A percentile compares a stretch with the other conserved stretches of the same genome.
Conservation (phyloP, 2,888 invertebrate genomes). For the Metellina segmentata region DNA sequence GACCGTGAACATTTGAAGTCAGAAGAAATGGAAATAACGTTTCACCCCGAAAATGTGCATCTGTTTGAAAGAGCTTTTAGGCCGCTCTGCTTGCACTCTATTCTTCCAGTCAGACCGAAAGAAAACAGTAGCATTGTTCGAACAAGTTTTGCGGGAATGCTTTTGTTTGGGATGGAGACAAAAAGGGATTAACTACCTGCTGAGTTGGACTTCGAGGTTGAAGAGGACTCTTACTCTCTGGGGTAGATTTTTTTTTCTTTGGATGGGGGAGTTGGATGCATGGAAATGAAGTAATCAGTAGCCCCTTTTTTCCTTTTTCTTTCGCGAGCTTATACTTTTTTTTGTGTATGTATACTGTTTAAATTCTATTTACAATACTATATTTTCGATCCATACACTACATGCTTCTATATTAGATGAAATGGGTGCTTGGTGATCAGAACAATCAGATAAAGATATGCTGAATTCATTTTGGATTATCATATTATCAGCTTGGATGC, state of each 20-base stretch:
- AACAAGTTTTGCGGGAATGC: conserved; percentile 1
- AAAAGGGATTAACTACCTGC: conserved; percentile 30
- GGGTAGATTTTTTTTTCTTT: conserved; percentile 10
- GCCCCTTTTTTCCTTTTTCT: no score
- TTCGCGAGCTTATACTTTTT: neutral
- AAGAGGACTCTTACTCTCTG: neutral
- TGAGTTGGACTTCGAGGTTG: conserved; percentile 11
- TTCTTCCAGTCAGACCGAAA: neutral
- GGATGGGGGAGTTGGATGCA: neutral
- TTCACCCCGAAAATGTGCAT: neutral
- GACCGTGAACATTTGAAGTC: no score
- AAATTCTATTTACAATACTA: no score
- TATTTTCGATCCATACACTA: no score
- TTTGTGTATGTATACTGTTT: no score
- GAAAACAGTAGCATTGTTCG: neutral
- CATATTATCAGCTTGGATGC: no score
- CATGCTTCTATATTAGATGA: no score
- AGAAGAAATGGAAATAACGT: neutral
- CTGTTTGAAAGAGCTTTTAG: conserved; percentile 1
- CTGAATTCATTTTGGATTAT: no score
- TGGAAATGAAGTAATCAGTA: conserved; percentile 21
- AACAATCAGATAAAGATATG: no score
- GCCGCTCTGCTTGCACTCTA: neutral
- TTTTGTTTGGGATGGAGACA: conserved; percentile 3
- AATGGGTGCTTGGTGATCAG: no score